phyloP scores from a whole-genome alignment of 2,797 vertebrate genomes.

The Champsocephalus gunnari region DNA sequence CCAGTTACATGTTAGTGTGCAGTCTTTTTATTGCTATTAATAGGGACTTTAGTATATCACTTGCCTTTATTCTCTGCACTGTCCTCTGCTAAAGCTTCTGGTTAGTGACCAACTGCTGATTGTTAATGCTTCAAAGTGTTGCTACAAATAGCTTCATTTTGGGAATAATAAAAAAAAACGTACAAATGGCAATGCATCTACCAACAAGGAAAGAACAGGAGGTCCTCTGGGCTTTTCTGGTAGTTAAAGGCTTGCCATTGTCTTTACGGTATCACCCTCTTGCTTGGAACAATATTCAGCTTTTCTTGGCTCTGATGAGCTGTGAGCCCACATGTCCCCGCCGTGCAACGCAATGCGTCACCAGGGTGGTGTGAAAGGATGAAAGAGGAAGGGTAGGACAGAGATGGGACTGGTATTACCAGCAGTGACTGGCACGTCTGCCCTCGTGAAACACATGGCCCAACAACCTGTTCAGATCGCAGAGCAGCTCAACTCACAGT shows the following conservation, averaged over 20 bases:
- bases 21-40: constrained; percentile 20
- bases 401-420: constrained; percentile 35
- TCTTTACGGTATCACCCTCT: constrained; percentile 42
- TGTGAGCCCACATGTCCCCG: constrained; percentile 69
- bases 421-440: constrained; percentile 56
- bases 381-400: constrained; percentile 36
- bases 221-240: constrained; percentile 39
- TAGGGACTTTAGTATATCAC: constrained; percentile 19
- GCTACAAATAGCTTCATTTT: constrained; percentile 35
- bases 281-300: constrained; percentile 42
- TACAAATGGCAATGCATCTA: constrained; percentile 26
- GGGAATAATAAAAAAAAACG: constrained; percentile 28
- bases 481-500: constrained; percentile 30
- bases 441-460: constrained; percentile 54
- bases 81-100: constrained; percentile 56
- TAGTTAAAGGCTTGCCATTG: constrained; percentile 55
- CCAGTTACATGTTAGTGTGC: not conserved
- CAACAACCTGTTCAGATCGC: constrained; percentile 50
- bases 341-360: constrained; percentile 52
- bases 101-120: constrained; percentile 35
- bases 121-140: constrained; percentile 26
- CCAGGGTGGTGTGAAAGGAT: constrained; percentile 47
- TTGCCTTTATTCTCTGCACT: constrained; percentile 10
- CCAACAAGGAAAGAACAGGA: constrained; percentile 18
- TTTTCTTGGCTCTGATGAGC: constrained; percentile 65